Conservation (phyloP, 2,888 invertebrate genomes). For the Mayetiola destructor region DNA sequence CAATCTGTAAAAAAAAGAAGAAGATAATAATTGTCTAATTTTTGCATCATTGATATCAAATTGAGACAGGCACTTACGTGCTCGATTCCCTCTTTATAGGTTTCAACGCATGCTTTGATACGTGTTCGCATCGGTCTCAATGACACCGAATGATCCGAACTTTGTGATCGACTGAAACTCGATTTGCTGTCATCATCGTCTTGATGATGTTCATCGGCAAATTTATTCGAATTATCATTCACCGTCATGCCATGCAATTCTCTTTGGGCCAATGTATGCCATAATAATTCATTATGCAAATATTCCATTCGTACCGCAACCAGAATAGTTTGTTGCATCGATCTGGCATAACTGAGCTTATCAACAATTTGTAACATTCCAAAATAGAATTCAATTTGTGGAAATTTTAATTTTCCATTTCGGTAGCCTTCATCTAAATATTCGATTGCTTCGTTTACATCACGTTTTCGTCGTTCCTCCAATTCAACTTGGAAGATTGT, state of each 20-base stretch:
- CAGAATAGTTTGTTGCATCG: conserved; percentile 41
- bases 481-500: conserved; percentile 49
- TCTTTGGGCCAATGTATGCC: conserved; percentile 46
- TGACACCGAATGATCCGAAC: neutral
- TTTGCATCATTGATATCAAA: too few relatives aligned
- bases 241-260: conserved; percentile 38
- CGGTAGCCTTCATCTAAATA: conserved; percentile 46
- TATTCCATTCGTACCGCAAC: conserved; percentile 38
- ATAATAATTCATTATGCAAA: conserved; percentile 40
- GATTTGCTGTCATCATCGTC: neutral
- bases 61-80: too few relatives aligned
- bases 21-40: too few relatives aligned
- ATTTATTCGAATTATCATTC: neutral
- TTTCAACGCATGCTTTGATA: conserved; percentile 36
- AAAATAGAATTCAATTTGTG: conserved; percentile 43
- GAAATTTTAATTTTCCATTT: conserved; percentile 40
- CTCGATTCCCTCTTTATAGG: conserved; percentile 38
- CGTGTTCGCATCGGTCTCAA: conserved; percentile 32
- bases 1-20: too few relatives aligned
- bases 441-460: conserved; percentile 34
- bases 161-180: conserved; percentile 8
- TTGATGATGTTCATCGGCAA: neutral
- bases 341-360: conserved; percentile 42
- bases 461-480: conserved; percentile 29
- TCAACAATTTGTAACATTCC: conserved; percentile 44